Conservation (phyloP, 2,888 invertebrate genomes). For the Sarcophaga rosellei region DNA sequence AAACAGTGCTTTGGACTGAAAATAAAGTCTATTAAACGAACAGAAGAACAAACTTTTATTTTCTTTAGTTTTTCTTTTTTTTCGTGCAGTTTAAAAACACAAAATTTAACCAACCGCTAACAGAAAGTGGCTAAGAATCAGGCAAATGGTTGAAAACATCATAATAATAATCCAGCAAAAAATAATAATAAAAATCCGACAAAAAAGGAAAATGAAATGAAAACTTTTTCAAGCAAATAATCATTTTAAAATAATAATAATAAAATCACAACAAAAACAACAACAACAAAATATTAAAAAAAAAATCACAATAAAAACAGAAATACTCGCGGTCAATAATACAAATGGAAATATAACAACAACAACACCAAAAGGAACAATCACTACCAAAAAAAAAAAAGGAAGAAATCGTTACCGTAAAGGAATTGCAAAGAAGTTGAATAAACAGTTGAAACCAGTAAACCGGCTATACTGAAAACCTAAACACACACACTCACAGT, state of each 20-base stretch:
- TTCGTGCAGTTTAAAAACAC: not conserved
- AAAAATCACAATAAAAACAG: conserved; percentile 9
- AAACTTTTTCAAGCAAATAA: conserved; percentile 71
- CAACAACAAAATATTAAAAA: conserved; percentile 26
- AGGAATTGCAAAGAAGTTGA: not conserved
- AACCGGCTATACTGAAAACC: not conserved
- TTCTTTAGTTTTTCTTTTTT: conserved; percentile 8
- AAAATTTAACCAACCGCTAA: conserved; percentile 67
- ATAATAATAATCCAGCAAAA: conserved; percentile 56
- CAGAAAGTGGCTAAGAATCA: conserved; percentile 64
- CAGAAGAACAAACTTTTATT: conserved; percentile 20
- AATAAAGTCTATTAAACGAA: conserved; percentile 15
- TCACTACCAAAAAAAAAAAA: conserved; percentile 2
- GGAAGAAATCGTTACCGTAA: conserved; percentile 1
- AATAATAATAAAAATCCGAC: conserved; percentile 21
- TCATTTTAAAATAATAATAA: conserved; percentile 71
- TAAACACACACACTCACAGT: not conserved
- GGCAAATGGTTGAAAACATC: conserved; percentile 46
- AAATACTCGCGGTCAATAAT: conserved; percentile 65
- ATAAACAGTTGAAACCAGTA: not conserved
- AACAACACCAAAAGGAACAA: conserved; percentile 35
- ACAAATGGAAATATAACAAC: conserved; percentile 26
- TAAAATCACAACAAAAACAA: conserved; percentile 27
- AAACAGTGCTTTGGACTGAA: conserved; percentile 36
- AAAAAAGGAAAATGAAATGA: conserved; percentile 48